These are phyloP conservation scores for Podiceps cristatus DNA, from an alignment of 2,113 vertebrate species.

Conservation along the genomic window DNA sequence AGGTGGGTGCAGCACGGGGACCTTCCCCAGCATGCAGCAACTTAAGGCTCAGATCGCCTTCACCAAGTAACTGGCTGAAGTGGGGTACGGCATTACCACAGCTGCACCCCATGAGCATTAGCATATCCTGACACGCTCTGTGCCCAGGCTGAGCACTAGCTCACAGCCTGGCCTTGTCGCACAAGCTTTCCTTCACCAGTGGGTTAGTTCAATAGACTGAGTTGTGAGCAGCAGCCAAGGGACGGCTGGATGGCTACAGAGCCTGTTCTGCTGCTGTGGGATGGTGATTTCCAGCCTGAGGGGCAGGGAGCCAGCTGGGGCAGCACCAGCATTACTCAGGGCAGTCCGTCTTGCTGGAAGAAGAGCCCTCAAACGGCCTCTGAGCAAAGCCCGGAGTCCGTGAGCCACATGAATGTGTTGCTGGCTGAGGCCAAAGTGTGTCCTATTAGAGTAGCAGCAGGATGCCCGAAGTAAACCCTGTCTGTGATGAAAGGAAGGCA, in stretches of 20 bases:
- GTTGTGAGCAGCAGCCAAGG: background rate
- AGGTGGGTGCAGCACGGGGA: background rate
- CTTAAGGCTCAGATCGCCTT: background rate
- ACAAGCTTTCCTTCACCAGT: rapidly evolving
- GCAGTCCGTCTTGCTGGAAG: background rate
- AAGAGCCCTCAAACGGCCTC: background rate
- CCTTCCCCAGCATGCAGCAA: background rate
- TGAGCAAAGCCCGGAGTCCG: rapidly evolving
- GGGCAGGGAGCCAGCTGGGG: background rate
- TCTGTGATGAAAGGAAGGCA: constrained; percentile 62
- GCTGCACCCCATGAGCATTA: rapidly evolving
- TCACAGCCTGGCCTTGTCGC: background rate
- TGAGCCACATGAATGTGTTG: background rate
- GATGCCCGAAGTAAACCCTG: background rate
- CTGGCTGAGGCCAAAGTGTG: background rate
- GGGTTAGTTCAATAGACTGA: background rate
- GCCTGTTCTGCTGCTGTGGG: background rate
- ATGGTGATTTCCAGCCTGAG: background rate
- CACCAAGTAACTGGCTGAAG: rapidly evolving
- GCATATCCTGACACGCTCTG: rapidly evolving
- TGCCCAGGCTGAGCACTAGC: background rate
- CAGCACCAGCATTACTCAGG: background rate
- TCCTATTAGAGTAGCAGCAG: constrained; percentile 52
- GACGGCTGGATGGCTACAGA: background rate
- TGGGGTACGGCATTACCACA: background rate